phyloP scores from a whole-genome alignment of 2,888 invertebrate species.

The Pardosa pseudoannulata region DNA sequence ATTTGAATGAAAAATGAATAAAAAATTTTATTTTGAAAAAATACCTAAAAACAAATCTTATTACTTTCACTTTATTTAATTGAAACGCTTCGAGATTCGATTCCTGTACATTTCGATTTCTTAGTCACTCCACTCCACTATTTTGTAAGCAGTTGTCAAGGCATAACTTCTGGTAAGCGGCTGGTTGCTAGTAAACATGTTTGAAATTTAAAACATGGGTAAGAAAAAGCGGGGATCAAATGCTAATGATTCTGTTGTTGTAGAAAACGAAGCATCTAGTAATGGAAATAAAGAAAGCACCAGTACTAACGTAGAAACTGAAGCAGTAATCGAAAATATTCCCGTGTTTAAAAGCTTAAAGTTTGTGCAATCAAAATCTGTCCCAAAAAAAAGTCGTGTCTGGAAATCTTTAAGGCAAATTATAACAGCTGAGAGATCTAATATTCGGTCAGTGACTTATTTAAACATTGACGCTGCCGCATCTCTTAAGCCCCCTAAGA shows the following conservation, averaged over 20 bases:
- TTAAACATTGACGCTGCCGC: slow-evolving; percentile 93
- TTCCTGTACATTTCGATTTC: too few species aligned
- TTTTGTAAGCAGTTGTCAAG: too few species aligned
- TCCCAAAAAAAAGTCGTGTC: slow-evolving; percentile 84
- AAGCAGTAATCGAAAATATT: slow-evolving; percentile 35
- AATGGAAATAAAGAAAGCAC: slow-evolving; percentile 45
- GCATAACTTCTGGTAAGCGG: too few species aligned
- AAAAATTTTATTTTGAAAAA: too few species aligned
- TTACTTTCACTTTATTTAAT: too few species aligned
- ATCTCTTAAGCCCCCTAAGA: slow-evolving; percentile 92
- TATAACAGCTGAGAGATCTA: slow-evolving; percentile 85
- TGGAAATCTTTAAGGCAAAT: slow-evolving; percentile 95
- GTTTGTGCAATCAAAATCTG: slow-evolving; percentile 77
- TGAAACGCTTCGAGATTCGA: too few species aligned
- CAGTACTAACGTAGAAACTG: slow-evolving; percentile 18
- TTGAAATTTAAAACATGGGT: slow-evolving; percentile 18
- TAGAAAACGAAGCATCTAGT: slow-evolving; percentile 21
- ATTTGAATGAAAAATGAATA: too few species aligned
- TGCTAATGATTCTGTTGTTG: neutral
- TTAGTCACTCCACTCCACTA: too few species aligned
- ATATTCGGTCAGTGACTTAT: slow-evolving; percentile 83
- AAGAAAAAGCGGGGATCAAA: slow-evolving; percentile 47
- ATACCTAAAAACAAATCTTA: too few species aligned
- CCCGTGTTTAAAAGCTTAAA: slow-evolving; percentile 62
- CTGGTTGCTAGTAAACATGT: too few species aligned